Evolutionary conservation across 2,113 vertebrate species (phyloP).

Genomic region (Indicator maculatus): DNA sequence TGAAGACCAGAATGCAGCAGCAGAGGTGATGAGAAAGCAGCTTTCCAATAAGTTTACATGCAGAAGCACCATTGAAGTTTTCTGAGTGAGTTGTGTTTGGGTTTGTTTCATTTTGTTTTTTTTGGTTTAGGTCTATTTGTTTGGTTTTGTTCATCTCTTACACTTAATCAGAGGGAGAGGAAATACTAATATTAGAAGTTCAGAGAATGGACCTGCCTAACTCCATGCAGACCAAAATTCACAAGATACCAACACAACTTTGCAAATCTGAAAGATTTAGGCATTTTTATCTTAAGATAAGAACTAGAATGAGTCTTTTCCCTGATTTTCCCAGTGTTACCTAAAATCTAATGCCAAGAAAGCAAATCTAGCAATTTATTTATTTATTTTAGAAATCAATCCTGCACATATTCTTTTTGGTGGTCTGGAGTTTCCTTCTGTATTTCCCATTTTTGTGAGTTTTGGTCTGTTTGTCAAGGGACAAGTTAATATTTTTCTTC

Average conservation of each 20-base stretch:
- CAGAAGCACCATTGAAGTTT: background rate
- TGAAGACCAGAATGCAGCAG: background rate
- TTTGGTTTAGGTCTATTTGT: too few relatives aligned
- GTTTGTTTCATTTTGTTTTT: too few relatives aligned
- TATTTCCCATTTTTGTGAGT: slow-evolving; percentile 34
- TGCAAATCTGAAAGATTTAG: background rate
- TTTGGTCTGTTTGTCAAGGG: slow-evolving; percentile 61
- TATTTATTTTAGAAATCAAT: background rate
- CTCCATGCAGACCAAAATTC: background rate
- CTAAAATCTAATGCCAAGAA: slow-evolving; percentile 1
- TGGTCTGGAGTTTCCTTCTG: background rate
- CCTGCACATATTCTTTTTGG: background rate
- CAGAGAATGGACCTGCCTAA: background rate
- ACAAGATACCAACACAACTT: background rate
- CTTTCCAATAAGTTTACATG: background rate
- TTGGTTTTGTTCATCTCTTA: background rate
- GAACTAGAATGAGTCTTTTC: background rate
- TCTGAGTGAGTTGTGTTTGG: background rate
- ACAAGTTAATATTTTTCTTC: background rate
- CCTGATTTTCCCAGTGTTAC: background rate
- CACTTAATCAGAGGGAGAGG: background rate
- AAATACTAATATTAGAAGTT: background rate
- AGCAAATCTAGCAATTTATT: background rate
- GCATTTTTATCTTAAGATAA: background rate
- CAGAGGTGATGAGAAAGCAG: background rate